Evolutionary conservation across 1,140 invertebrate species (phyloP), one percentile per base, ranked within the genome.

Genomic region (Adoxophyes honmai): DNA sequence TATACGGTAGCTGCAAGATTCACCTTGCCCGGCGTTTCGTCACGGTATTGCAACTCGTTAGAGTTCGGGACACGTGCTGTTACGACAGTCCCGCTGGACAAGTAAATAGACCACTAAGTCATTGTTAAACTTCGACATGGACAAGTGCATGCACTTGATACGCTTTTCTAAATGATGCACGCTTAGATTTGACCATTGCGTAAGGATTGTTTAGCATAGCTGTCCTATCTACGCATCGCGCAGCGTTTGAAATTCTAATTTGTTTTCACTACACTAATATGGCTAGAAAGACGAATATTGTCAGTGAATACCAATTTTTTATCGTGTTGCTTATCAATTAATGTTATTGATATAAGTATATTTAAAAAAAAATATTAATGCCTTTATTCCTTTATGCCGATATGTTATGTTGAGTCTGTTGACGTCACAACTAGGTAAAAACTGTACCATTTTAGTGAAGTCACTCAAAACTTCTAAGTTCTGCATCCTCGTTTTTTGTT

Each of bases 21-120:
- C 83, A 86, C 86, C 83, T 88, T 88, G 86, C 78, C 57, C 63
- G 42, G 38, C n/a, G 71, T 88, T 86, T 86, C 86, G 72, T 74
- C 81, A 86, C 62, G 55, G 58, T 60, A 55, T 71, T 75, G 77
- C 77, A 65, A 55, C 68, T 75, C 58, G 66, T 73, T 73, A 78
- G 70, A 78, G 63, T 59, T 78, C 52, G 66, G 44, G 81, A 65
- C 81, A 68, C 64, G 66, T 64, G 64, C 59, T 52, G 55, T 75
- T 87, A 78, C 81, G 65, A 72, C 71, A 81, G 57, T 44, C 61
- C 66, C 65, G 61, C 57, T 68, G 64, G 64, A 52, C 65, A 37
- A 73, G 70, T 67, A 57, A 65, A 72, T 70, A 59, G 52, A 69
- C 59, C 52, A 73, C 16, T 68, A 67, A 36, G 42, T 55, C 34